Evolutionary conservation across 2,888 invertebrate species (phyloP).

Genomic region (Ectobius pallidus): DNA sequence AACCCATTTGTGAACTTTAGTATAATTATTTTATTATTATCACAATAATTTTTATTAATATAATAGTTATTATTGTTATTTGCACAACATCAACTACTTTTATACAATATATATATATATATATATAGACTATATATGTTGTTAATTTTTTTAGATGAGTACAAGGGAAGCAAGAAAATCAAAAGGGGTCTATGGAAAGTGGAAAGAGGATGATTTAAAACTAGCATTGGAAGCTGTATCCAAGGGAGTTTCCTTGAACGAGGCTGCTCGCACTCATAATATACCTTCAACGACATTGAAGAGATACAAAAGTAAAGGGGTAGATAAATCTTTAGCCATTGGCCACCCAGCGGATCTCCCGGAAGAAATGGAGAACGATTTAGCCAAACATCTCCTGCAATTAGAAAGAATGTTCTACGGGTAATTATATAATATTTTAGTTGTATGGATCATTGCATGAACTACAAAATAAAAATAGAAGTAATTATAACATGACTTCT

Average conservation of each 20-base stretch:
- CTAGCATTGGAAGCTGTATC: not conserved
- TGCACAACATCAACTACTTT: too few species aligned
- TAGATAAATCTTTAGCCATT: not conserved
- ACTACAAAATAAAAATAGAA: not conserved
- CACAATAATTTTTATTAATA: too few species aligned
- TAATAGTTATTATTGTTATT: too few species aligned
- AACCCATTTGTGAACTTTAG: too few species aligned
- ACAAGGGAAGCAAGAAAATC: slow-evolving; percentile 1
- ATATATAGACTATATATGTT: not conserved
- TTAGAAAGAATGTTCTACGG: slow-evolving; percentile 26
- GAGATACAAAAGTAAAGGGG: not conserved
- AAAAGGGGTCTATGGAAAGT: not conserved
- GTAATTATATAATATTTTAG: not conserved
- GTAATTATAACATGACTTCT: not conserved
- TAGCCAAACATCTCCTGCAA: slow-evolving; percentile 9
- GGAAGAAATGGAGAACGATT: slow-evolving; percentile 10
- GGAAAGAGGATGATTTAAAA: not conserved
- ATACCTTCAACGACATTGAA: not conserved
- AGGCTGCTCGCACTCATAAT: not conserved
- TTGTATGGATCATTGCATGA: not conserved
- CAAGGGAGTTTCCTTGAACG: not conserved
- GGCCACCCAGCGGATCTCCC: not conserved
- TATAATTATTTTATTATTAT: too few species aligned
- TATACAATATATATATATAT: too few species aligned
- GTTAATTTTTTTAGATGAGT: not conserved